Base-by-base conservation (phyloP, 2,888 invertebrate genomes). In the Desoria tigrina region DNA sequence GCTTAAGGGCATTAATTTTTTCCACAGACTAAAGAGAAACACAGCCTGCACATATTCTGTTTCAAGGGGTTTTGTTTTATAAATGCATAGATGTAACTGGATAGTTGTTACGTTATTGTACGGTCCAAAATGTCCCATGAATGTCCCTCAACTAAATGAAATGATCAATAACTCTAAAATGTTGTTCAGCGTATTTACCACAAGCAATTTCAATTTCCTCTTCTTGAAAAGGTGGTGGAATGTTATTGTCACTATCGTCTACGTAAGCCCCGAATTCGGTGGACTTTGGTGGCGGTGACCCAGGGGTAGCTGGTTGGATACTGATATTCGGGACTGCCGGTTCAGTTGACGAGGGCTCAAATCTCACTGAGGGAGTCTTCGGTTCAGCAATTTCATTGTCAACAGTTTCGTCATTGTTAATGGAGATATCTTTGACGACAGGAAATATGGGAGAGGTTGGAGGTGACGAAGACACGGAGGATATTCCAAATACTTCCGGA, bases 211-310 rank as follows among this genome's bases (percentile, higher is more conserved):
- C 63, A 4, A 68, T 61, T 61, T 71, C 71, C 16, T 71, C 65
- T 45, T 68, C 65, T 39, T 68, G 65, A 49, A 71, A 71, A 9
- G 71, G 66, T 9, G 71, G 71, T 23, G 71, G 71, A 16, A 71
- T 28, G 23, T 39, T 58, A 18, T 60, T 42, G 0, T 62, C 60
- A 14, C 64, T 61, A 4, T 16, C 32, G 1, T 57, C 57, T 6
- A 9, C 60, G n/a, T 58, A 61, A n/a, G 50, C 26, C 21, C 16
- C 9, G 16, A 26, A 23, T 9, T 37, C 37, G 2, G n/a, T 24
- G 0, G 37, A 7, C 9, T 53, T 39, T 21, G 51, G 24, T 7
- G 26, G 32, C 32, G 21, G 6, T 0, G 53, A 16, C 2, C 24
- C 53, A 24, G 61, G 24, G 14, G 42, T 28, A 6, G 7, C 39